A percentile compares a stretch with the other conserved stretches of the same genome.
These are phyloP conservation scores for Amphiprion clarkii DNA, from an alignment of 2,797 vertebrate genomes.

Conservation along the genomic window DNA sequence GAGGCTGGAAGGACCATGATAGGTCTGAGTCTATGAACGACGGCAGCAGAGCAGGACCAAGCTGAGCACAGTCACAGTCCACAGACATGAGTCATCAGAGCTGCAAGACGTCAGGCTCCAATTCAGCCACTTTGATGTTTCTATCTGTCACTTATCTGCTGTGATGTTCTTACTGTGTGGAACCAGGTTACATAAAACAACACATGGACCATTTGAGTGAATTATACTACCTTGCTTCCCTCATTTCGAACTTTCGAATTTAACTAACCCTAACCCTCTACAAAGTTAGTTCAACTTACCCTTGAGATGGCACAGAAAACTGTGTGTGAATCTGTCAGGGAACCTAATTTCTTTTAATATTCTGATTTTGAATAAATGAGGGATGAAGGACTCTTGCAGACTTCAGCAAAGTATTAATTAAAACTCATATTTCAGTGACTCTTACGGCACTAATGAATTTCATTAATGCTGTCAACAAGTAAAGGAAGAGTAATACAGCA, in stretches of 20 bases:
- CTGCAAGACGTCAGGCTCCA: constrained; percentile 45
- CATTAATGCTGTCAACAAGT: constrained; percentile 36
- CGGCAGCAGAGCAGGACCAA: constrained; percentile 26
- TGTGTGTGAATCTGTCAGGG: constrained; percentile 10
- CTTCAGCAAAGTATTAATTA: constrained; percentile 40
- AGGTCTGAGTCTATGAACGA: constrained; percentile 30
- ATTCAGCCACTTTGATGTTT: constrained; percentile 52
- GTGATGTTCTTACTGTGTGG: constrained; percentile 9
- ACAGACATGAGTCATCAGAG: constrained; percentile 29
- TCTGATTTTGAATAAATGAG: constrained; percentile 54
- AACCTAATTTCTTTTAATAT: constrained; percentile 54
- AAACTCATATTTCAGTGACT: constrained; percentile 38
- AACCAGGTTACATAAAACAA: constrained; percentile 39
- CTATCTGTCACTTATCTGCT: constrained; percentile 35
- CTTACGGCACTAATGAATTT: constrained; percentile 33
- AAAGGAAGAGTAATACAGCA: constrained; percentile 20
- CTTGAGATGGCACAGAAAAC: constrained; percentile 36
- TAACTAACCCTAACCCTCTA: neutral
- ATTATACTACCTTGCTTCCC: constrained; percentile 1
- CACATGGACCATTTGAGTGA: constrained; percentile 16
- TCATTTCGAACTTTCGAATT: neutral
- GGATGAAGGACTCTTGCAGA: constrained; percentile 40
- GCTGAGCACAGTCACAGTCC: constrained; percentile 21
- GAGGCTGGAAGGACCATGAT: constrained; percentile 37
- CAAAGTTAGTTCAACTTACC: constrained; percentile 30